Conservation (phyloP, 2,113 vertebrate species). For the human region GRCh38 chr6:127827501-127828000, state of each 20-base stretch:
- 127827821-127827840: neutral
- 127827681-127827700: neutral
- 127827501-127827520: neutral
- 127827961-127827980: neutral
- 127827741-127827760: neutral
- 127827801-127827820: neutral
- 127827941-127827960: neutral
- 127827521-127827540: neutral
- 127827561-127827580: neutral
- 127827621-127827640: neutral
- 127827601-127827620: neutral
- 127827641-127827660: neutral
- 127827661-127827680: neutral
- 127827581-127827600: neutral
- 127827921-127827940: neutral
- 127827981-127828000: neutral
- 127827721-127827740: neutral
- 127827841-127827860: neutral
- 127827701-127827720: neutral
- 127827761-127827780: neutral
- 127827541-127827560: neutral
- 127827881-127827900: neutral
- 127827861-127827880: neutral
- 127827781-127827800: too few species aligned
- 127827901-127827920: neutral